Percentiles rank a stretch among this genome's conserved stretches.
Conservation (phyloP, 2,797 vertebrate genomes). For the Sandelia bainsii region DNA sequence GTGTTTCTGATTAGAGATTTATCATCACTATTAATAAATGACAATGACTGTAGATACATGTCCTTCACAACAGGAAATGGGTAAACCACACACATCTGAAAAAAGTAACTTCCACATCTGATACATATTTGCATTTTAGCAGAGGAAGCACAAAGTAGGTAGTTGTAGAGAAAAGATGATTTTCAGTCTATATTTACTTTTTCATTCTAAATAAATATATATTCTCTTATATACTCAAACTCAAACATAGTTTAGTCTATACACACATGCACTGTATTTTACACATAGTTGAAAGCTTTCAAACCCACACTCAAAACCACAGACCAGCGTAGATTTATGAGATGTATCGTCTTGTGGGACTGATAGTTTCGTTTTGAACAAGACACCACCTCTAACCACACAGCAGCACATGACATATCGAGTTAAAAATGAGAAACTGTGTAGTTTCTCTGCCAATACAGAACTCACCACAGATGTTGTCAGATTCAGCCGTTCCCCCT, state of each 20-base stretch:
- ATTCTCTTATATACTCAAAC: too few relatives aligned
- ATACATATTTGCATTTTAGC: background rate
- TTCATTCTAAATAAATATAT: too few relatives aligned
- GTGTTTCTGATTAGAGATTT: too few relatives aligned
- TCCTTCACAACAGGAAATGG: background rate
- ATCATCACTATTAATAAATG: background rate
- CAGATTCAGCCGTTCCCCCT: slow-evolving; percentile 50
- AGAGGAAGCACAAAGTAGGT: slow-evolving; percentile 1
- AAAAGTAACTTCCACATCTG: background rate
- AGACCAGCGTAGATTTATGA: background rate
- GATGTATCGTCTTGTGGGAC: background rate
- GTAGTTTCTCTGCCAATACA: background rate
- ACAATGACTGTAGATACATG: background rate
- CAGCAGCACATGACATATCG: background rate
- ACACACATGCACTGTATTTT: background rate
- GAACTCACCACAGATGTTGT: slow-evolving; percentile 79
- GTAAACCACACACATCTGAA: background rate
- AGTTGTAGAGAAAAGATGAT: background rate
- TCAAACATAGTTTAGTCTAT: background rate
- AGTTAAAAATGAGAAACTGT: background rate
- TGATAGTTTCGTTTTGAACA: slow-evolving; percentile 43
- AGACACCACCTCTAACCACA: slow-evolving; percentile 24
- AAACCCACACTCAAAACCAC: slow-evolving; percentile 65
- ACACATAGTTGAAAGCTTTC: slow-evolving; percentile 14
- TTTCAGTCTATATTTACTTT: background rate